Evolutionary conservation across 2,113 vertebrate species (phyloP).

Genomic region (Dunckerocampus dactyliophorus): DNA sequence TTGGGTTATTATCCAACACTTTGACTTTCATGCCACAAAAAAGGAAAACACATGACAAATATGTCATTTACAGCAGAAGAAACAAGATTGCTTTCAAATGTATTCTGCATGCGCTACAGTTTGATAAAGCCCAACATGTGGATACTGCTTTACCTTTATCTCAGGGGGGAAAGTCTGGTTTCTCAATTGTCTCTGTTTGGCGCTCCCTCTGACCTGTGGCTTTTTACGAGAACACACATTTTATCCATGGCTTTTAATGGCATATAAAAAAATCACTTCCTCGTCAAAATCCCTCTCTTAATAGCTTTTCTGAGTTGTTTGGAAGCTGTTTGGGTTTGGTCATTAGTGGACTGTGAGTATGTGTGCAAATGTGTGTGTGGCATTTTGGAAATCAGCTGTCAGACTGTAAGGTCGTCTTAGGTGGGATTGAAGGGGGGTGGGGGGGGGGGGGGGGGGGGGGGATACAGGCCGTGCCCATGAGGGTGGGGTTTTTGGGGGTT

Average conservation of each 20-base stretch:
- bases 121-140: constrained; percentile 40
- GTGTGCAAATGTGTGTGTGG: constrained; percentile 11
- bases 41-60: background rate
- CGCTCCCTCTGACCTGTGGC: constrained; percentile 66
- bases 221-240: constrained; percentile 72
- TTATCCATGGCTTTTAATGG: constrained; percentile 72
- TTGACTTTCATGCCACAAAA: background rate
- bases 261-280: constrained; percentile 67
- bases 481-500: constrained; percentile 50
- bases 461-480: constrained; percentile 36
- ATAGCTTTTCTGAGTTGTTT: constrained; percentile 67
- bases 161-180: constrained; percentile 43
- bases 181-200: constrained; percentile 64
- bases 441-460: background rate
- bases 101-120: constrained; percentile 1
- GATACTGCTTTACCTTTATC: constrained; percentile 53
- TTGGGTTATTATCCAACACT: background rate
- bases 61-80: constrained; percentile 1
- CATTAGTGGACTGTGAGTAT: constrained; percentile 57
- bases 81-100: constrained; percentile 1
- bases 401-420: constrained; percentile 53
- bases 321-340: constrained; percentile 67
- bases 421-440: constrained; percentile 42
- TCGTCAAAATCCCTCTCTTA: constrained; percentile 65
- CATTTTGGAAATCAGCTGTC: constrained; percentile 49